Evolutionary conservation across 2,113 vertebrate genomes (phyloP), one percentile per base, ranked within the genome.

Genomic region (Taurulus bubalis): DNA sequence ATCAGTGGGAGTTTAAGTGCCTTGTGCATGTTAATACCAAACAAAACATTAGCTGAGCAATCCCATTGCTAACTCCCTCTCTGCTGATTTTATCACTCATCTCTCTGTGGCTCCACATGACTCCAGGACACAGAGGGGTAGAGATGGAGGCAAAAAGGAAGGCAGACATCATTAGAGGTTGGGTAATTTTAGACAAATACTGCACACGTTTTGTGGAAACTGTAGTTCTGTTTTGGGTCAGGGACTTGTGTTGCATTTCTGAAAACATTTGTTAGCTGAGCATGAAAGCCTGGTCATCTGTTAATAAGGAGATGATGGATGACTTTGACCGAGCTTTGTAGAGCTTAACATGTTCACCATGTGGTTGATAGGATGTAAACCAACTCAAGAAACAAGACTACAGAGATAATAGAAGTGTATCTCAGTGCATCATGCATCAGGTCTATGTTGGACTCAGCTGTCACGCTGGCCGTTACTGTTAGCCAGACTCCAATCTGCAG

Each of bases 1-100:
- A 93, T 93, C 94, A 95, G 94, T 94, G 93, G 94, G 94, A 93
- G 94, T 92, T 92, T 84, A 93, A 94, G 88, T 93, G 93, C 90
- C 79, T 88, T 0, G 72, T 86, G 91, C 91, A 95, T 94, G 87
- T 92, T 94, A 95, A 95, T 95, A 94, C 89, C 89, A 93, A 92
- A 94, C 91, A 93, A 90, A 93, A 93, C 94, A 94, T 95, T 94
- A 94, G 85, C 88, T 9, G 0, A 76, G 74, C 45, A 59, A 83
- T 89, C 91, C 89, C 77, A 77, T 42, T 30, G 89, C 87, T 89
- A 73, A 75, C 75, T 85, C 89, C 65, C 90, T 90, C 89, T 88
- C 85, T 30, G 75, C 85, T 89, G 88, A 89, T 89, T 92, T 93
- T 93, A 94, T 94, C 91, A 89, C 86, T 94, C 91, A 92, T 92